Conservation (phyloP, 2,888 invertebrate genomes). For the Hybos culiciformis region DNA sequence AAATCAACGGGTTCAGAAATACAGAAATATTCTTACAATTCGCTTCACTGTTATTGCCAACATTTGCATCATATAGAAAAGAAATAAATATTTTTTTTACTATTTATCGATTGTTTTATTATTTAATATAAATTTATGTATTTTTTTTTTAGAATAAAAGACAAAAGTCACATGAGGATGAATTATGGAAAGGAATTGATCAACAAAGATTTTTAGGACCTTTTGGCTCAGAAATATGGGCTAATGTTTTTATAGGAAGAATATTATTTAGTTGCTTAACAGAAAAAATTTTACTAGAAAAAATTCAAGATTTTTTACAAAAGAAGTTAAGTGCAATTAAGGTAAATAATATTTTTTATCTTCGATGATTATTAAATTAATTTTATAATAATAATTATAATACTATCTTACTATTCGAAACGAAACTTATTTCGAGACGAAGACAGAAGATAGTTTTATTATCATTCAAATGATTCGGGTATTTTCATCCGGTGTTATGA, state of each 20-base stretch:
- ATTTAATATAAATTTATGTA: neutral
- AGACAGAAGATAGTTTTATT: too few relatives aligned
- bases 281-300: slow-evolving; percentile 23
- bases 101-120: neutral
- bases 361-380: too few relatives aligned
- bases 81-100: neutral
- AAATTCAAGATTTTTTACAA: slow-evolving; percentile 31
- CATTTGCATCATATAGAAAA: neutral
- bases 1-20: neutral
- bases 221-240: slow-evolving; percentile 34
- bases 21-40: neutral
- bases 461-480: too few relatives aligned
- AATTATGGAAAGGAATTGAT: slow-evolving; percentile 35
- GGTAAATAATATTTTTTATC: slow-evolving; percentile 16
- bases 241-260: slow-evolving; percentile 32
- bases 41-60: neutral
- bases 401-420: too few relatives aligned
- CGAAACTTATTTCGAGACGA: too few relatives aligned
- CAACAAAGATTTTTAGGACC: slow-evolving; percentile 33
- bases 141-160: slow-evolving; percentile 27
- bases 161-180: slow-evolving; percentile 28
- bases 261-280: slow-evolving; percentile 29
- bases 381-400: too few relatives aligned
- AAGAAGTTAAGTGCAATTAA: slow-evolving; percentile 33
- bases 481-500: too few relatives aligned